These are phyloP conservation scores for Mesembrinibis cayennensis DNA, from an alignment of 2,113 vertebrate species.

Conservation along the genomic window DNA sequence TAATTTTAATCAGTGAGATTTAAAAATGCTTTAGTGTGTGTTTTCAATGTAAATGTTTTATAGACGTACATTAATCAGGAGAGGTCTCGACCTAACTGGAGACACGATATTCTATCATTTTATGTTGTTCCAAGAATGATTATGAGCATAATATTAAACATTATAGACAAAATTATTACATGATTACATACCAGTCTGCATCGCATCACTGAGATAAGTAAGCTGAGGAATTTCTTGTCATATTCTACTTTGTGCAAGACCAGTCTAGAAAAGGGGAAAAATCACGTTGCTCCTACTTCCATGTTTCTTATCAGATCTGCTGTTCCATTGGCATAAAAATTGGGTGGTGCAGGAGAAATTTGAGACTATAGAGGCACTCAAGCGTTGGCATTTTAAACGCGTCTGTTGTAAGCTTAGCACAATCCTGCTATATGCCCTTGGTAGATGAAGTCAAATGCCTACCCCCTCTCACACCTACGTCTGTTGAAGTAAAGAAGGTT, in stretches of 20 bases:
- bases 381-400: not conserved
- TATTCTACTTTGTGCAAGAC: not conserved
- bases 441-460: not conserved
- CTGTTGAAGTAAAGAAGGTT: not conserved
- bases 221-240: not conserved
- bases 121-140: not conserved
- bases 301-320: not conserved
- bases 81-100: not conserved
- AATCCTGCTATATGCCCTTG: not conserved
- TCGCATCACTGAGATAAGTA: not conserved
- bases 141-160: not conserved
- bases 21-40: not conserved
- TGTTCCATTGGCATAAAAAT: not conserved
- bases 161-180: not conserved
- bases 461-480: fast-evolving
- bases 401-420: not conserved
- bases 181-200: not conserved
- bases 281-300: not conserved
- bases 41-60: not conserved
- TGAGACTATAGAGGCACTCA: not conserved
- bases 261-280: not conserved
- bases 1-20: not conserved
- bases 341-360: not conserved
- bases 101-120: not conserved
- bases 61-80: not conserved